Evolutionary conservation across 1,140 invertebrate species (phyloP), one percentile per base, ranked within the genome.

Genomic region (Akabosia matsudoensis): DNA sequence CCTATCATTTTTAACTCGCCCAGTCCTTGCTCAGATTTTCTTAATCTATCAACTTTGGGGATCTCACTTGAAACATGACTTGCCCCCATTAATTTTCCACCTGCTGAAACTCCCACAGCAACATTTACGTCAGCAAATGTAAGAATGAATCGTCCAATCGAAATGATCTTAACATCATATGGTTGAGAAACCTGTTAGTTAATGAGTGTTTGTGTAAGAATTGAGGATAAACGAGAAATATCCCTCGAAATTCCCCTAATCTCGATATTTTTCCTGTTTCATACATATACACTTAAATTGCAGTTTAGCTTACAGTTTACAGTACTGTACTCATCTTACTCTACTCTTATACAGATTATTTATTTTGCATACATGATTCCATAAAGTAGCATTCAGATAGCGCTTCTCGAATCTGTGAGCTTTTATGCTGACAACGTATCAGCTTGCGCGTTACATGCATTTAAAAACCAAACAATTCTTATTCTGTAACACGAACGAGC

Each of bases 161-260:
- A 67, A 24, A 67, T 7, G 31, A 30, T 67, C 61, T 67, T 67
- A 67, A 28, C 61, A 67, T 67, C 28, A 31, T 67, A 28, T 67
- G 31, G 26, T 67, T 67, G 61, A 67, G 61, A 67, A 67, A 67
- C 61, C 61, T 67, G 61, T 67, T 67, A 67, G 61, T 22, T n/a
- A 61, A 61, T 61, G 24, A 22, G 24, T 22, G n/a, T 67, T 56
- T 56, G n/a, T 56, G 24, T 56, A 24, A 24, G 54, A 22, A 56
- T 56, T 22, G 54, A 56, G 54, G 54, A 56, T 56, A 56, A 56
- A 45, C 7, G 7, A 56, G 54, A 56, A 56, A 56, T 56, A 56
- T 56, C 54, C 54, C 37, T 45, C 37, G 18, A 45, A 45, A 45
- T 45, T 45, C 37, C 37, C 37, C 37, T n/a, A 45, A 10, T 45